Base-by-base conservation (phyloP, 92 coral and sea anemone species). In the Micromussa lordhowensis region DNA sequence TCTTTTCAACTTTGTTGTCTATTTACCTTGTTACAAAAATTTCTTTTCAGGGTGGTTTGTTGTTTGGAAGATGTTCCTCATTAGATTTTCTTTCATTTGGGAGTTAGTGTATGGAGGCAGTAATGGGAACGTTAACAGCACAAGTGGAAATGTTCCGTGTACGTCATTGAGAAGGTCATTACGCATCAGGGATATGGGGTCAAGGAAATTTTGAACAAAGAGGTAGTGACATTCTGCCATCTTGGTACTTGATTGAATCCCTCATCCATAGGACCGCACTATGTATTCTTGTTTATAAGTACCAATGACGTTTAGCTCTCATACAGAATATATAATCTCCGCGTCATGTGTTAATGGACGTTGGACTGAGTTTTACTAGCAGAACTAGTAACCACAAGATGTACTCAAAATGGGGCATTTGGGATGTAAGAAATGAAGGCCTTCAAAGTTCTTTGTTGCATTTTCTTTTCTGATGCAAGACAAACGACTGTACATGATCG, bases 41-140 rank as follows among this genome's bases (percentile, higher is more conserved):
- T 57, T 15, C 28, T 76, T 82, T 79, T 40, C 66, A 96, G 98
- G 98, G 74, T 96, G 98, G 98, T 93, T 96, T 82, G 93, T 98
- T 5, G 94, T 96, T 19, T 98, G 99, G 99, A 98, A 98, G 83
- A 94, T 98, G 97, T 98, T 98, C 92, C 91, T 98, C 1, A 96
- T 98, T 36, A 82, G 98, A 35, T 96, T 98, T 89, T 93, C 98
- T 15, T 96, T 98, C 82, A 96, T 98, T 72, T 89, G 98, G 78
- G 99, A 98, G 87, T 92, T 98, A 58, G 96, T 96, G 57, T 98
- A 96, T 84, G 98, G 99, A 29, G 91, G 95, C 70, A 92, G 93
- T 78, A 94, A 94, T 13, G 84, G 90, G 87, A 89, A 80, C 77
- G 92, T 86, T 68, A 86, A 82, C 81, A 96, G 93, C 70, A 85